Evolutionary conservation across 2,113 vertebrate genomes (phyloP).

Genomic region (Larimichthys crocea): DNA sequence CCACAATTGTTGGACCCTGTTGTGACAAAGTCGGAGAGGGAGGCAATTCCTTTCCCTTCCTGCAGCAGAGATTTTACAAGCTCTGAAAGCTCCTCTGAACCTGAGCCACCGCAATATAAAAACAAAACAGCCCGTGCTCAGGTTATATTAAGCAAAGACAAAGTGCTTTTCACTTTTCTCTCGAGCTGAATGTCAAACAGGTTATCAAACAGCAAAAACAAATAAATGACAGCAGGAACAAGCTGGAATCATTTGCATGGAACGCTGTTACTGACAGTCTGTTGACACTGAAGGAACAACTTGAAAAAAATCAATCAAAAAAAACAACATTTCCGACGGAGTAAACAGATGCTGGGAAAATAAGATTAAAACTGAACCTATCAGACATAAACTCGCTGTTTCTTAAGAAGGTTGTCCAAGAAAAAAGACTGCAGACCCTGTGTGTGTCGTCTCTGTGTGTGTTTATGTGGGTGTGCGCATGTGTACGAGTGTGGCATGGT

Average conservation of each 20-base stretch:
- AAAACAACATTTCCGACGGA: constrained; percentile 11
- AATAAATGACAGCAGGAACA: constrained; percentile 35
- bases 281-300: constrained; percentile 12
- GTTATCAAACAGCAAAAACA: constrained; percentile 50
- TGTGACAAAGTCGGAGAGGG: constrained; percentile 23
- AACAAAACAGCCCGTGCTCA: constrained; percentile 42
- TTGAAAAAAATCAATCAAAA: constrained; percentile 47
- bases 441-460: neutral
- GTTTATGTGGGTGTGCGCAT: neutral
- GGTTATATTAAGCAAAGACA: constrained; percentile 44
- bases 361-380: constrained; percentile 6
- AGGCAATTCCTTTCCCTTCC: constrained; percentile 16
- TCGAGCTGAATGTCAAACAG: constrained; percentile 54
- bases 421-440: no score
- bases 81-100: constrained; percentile 53
- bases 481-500: constrained; percentile 19
- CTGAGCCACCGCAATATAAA: constrained; percentile 35
- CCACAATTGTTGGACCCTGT: constrained; percentile 8
- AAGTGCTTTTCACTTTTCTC: constrained; percentile 40
- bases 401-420: constrained; percentile 5
- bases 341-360: constrained; percentile 22
- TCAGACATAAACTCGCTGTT: neutral
- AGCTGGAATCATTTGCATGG: constrained; percentile 33
- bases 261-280: constrained; percentile 46
- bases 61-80: constrained; percentile 51